Evolutionary conservation across 2,888 invertebrate species (phyloP).

Genomic region (Thyatira batis): DNA sequence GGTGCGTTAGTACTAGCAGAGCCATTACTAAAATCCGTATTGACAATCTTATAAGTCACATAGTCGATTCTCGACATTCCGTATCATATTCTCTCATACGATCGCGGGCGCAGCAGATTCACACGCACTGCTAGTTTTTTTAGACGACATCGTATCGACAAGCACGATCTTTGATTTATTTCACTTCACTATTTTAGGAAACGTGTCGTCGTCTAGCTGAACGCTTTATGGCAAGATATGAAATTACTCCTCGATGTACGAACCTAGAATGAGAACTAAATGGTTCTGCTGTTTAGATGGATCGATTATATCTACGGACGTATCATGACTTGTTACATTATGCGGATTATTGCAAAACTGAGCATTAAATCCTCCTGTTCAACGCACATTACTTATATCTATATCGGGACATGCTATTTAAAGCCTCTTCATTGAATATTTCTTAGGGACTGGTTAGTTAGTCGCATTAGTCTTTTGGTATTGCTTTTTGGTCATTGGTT

Average conservation of each 20-base stretch:
- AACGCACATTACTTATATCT: slow-evolving; percentile 42
- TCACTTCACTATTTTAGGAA: slow-evolving; percentile 81
- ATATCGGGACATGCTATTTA: slow-evolving; percentile 46
- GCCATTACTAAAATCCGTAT: slow-evolving; percentile 47
- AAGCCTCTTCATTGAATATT: slow-evolving; percentile 52
- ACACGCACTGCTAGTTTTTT: slow-evolving; percentile 71
- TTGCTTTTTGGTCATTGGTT: no score
- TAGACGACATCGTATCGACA: slow-evolving; percentile 61
- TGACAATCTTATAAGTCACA: slow-evolving; percentile 49
- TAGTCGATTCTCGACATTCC: slow-evolving; percentile 53
- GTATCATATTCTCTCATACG: slow-evolving; percentile 67
- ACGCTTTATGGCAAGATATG: slow-evolving; percentile 72
- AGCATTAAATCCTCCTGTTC: slow-evolving; percentile 36
- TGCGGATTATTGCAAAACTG: slow-evolving; percentile 43
- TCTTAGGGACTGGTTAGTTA: slow-evolving; percentile 21
- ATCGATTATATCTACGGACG: slow-evolving; percentile 45
- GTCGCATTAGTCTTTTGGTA: neutral
- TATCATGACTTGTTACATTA: slow-evolving; percentile 42
- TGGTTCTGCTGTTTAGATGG: slow-evolving; percentile 46
- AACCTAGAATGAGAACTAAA: slow-evolving; percentile 57
- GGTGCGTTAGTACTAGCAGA: slow-evolving; percentile 33
- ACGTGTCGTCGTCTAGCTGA: slow-evolving; percentile 55
- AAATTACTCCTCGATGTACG: slow-evolving; percentile 66
- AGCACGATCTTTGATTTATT: slow-evolving; percentile 74
- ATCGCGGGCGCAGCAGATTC: slow-evolving; percentile 69